Evolutionary conservation across 2,797 vertebrate genomes (phyloP), one percentile per base, ranked within the genome.

Genomic region (Hephaestus fuliginosus): DNA sequence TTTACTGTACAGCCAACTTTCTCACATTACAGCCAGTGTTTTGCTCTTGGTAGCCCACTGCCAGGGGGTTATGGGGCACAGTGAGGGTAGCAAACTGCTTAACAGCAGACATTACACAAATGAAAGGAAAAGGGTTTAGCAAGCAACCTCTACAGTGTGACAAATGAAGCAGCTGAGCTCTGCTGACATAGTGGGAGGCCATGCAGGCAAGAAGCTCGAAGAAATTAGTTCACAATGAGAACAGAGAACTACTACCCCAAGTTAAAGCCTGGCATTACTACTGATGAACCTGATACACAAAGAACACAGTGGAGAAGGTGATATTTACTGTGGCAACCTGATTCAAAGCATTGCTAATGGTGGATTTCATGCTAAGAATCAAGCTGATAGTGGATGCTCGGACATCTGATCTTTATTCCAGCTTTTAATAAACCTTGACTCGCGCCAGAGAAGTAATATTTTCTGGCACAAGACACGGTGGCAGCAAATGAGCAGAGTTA

Each of bases 101-200:
- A 91, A 86, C 77, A 76, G 77, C 69, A 87, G 78, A 82, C 63
- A 86, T 80, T 88, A 88, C 51, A 86, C 76, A 88, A 90, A 93
- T 87, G 55, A 86, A 90, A 92, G 73, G 86, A 89, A 84, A 39
- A 83, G 48, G 82, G 74, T 91, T 90, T 77, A 85, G 74, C 78
- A 57, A 88, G 89, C 88, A 88, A 80, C 86, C 8, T 83, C 88
- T 62, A 33, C 78, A 48, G 63, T 79, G 76, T 82, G 88, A 91
- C 82, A 87, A 92, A 93, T 90, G 84, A 92, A 89, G 64, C 74
- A 65, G 68, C 82, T 83, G 87, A 90, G 83, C 79, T 78, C 76
- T 71, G 78, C 82, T 83, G n/a, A 82, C 89, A 84, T n/a, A 39
- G 74, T 73, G 46, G 18, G 67, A 61, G 43, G 49, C 25, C 65